Percentiles rank a stretch among this genome's conserved stretches.
Evolutionary conservation across 2,113 vertebrate genomes (phyloP).

Genomic region (Brachionichthys hirsutus): DNA sequence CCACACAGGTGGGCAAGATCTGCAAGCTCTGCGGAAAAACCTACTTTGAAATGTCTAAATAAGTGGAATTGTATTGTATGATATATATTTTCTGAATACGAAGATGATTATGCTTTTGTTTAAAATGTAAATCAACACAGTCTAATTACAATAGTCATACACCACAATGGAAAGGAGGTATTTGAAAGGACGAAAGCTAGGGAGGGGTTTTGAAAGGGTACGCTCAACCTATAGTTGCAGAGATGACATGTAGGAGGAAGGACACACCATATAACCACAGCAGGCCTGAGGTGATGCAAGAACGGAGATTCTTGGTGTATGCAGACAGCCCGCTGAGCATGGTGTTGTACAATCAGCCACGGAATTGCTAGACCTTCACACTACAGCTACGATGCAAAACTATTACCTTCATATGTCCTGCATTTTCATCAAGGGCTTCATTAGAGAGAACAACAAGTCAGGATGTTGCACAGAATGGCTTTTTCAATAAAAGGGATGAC

Average conservation of each 20-base stretch:
- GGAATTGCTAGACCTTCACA: neutral
- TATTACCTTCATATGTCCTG: neutral
- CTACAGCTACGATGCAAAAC: neutral
- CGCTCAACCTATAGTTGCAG: neutral
- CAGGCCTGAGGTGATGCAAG: constrained; percentile 21
- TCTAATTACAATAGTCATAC: too few species aligned
- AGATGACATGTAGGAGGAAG: neutral
- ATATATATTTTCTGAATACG: too few species aligned
- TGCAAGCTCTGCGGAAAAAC: too few species aligned
- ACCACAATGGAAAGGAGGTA: too few species aligned
- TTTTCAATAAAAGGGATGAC: neutral
- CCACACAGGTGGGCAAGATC: too few species aligned
- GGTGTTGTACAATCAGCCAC: too few species aligned
- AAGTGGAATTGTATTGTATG: too few species aligned
- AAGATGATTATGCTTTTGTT: too few species aligned
- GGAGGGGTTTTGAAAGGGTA: neutral
- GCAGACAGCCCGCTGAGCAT: neutral
- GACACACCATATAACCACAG: constrained; percentile 4
- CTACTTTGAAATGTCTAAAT: too few species aligned
- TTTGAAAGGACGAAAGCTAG: too few species aligned
- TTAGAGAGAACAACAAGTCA: neutral
- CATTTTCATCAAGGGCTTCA: neutral
- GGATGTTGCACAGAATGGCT: neutral
- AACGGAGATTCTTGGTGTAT: constrained; percentile 19
- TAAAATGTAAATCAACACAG: too few species aligned